phyloP scores from a whole-genome alignment of 2,113 vertebrate genomes.

The Donacobius atricapilla region DNA sequence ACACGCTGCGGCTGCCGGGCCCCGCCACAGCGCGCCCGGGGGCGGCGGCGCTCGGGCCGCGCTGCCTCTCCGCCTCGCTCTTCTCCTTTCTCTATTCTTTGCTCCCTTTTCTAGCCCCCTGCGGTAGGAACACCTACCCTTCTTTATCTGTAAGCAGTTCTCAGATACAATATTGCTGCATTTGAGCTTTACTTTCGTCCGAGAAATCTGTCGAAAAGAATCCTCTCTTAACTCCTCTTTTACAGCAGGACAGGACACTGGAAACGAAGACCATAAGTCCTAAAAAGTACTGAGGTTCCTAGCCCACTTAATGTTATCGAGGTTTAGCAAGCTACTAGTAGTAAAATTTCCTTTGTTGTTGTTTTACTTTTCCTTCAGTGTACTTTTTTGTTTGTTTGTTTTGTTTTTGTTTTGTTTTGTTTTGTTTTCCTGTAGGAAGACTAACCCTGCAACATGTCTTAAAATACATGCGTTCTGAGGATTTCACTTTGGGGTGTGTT shows the following conservation, averaged over 20 bases:
- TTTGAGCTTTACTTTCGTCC: accelerated
- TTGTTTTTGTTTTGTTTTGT: background rate
- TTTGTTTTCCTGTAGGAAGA: background rate
- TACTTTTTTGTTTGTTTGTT: background rate
- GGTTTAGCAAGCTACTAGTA: background rate
- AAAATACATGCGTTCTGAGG: background rate
- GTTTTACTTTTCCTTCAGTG: background rate
- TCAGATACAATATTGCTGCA: accelerated
- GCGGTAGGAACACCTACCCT: accelerated
- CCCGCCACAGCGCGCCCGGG: background rate
- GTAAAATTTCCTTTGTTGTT: background rate
- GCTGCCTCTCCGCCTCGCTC: too few species aligned
- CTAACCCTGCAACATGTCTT: background rate
- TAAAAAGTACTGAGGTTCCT: background rate
- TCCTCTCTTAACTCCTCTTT: accelerated
- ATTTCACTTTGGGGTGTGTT: background rate
- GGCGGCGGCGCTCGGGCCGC: too few species aligned
- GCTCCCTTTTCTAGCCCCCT: too few species aligned
- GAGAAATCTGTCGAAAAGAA: background rate
- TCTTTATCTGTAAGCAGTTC: background rate
- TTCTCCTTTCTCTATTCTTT: background rate
- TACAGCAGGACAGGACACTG: too few species aligned
- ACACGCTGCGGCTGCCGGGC: background rate
- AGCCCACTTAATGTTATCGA: background rate
- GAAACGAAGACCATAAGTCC: background rate